Conservation (phyloP, 2,113 vertebrate genomes). For the Andinoacara biseriatus region DNA sequence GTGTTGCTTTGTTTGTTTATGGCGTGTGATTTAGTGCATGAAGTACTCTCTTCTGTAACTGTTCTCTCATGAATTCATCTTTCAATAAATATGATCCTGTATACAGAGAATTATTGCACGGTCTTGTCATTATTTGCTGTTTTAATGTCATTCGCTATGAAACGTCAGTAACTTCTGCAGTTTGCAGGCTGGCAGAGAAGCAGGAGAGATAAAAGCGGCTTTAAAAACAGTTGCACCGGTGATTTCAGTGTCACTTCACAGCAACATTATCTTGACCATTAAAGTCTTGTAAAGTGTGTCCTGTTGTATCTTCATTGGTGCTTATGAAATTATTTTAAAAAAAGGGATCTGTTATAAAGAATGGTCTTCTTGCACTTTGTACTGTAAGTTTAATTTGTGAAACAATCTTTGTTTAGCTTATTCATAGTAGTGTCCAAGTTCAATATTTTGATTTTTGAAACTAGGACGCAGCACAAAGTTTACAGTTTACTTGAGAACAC, state of each 20-base stretch:
- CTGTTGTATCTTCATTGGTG: not conserved
- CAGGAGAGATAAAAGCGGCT: not conserved
- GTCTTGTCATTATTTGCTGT: not conserved
- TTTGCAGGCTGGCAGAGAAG: not conserved
- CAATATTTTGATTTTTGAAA: not conserved
- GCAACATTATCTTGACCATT: not conserved
- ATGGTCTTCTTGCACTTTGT: not conserved
- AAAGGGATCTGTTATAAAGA: not conserved
- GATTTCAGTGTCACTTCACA: not conserved
- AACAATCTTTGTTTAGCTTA: not conserved
- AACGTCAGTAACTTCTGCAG: not conserved
- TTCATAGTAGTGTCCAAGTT: not conserved
- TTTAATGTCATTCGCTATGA: not conserved
- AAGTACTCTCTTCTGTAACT: slow-evolving; percentile 74
- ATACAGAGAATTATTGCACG: slow-evolving; percentile 22
- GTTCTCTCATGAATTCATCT: slow-evolving; percentile 57
- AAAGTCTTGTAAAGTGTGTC: not conserved
- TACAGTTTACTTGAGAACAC: not conserved
- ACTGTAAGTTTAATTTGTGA: no score
- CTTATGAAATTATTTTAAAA: not conserved
- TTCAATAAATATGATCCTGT: slow-evolving; percentile 79
- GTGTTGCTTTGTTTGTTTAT: slow-evolving; percentile 58
- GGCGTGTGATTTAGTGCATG: slow-evolving; percentile 80
- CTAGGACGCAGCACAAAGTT: not conserved
- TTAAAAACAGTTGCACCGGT: not conserved